Base-by-base conservation (phyloP, 2,888 invertebrate species). In the Allygus modestus region DNA sequence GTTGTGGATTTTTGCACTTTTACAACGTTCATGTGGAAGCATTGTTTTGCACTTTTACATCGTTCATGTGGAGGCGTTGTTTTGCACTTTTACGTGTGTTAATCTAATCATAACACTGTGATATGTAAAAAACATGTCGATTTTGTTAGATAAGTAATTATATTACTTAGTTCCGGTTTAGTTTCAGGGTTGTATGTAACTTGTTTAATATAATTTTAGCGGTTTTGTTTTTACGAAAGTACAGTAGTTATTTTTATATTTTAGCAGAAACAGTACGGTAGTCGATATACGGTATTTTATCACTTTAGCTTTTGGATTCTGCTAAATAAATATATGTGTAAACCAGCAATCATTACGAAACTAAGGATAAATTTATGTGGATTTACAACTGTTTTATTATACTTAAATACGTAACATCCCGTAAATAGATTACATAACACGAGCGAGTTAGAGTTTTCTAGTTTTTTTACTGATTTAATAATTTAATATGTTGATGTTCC, bases 1-100 rank as follows among this genome's bases (percentile, higher is more conserved):
- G 65, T 65, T 65, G 65, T 65, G 65, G 26, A 65, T 65, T 65
- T 58, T 65, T 65, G 65, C 65, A 65, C 65, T 65, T 65, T 65
- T 65, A 65, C 65, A 65, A 11, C 31, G 31, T 31, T 28, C 4
- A 17, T 15, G 12, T 58, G 58, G 17, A 65, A 65, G 28, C 23
- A 23, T 65, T 65, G 4, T 65, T 58, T 65, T 65, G 65, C 65
- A 65, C 65, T 65, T 65, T 65, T 65, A 65, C 65, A 65, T 28
- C 31, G 31, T 31, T 28, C 4, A 17, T 15, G 12, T 58, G 58
- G 17, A 65, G 28, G 28, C 23, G 11, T 65, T 65, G 4, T 65
- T 58, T 65, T 65, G 65, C 65, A 65, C 65, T 65, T 65, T 28
- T 11, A 28, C n/a, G 58, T 65, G 31, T 65, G 28, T 28, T 31